Conservation (phyloP, 2,113 vertebrate species). For the Sylvia atricapilla region DNA sequence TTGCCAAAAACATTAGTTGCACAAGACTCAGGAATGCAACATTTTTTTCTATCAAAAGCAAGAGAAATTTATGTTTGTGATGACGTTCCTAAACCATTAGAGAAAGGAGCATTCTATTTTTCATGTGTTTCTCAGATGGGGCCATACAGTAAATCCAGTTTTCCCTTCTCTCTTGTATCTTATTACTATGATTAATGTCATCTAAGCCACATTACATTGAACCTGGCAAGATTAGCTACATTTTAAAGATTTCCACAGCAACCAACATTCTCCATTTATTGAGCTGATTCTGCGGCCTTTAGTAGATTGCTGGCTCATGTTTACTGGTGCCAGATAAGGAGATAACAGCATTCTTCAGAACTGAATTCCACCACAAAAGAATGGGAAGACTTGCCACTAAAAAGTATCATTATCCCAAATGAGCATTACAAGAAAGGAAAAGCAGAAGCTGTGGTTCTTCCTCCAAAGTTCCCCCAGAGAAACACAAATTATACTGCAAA, state of each 20-base stretch:
- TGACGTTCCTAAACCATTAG: constrained; percentile 14
- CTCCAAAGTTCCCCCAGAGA: neutral
- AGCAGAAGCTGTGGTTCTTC: neutral
- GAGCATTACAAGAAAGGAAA: neutral
- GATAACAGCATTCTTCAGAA: constrained; percentile 35
- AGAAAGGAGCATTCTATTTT: constrained; percentile 23
- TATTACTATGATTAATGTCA: constrained; percentile 48
- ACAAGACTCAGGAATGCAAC: constrained; percentile 54
- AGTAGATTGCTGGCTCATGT: neutral
- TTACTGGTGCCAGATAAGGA: constrained; percentile 11
- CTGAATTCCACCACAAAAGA: constrained; percentile 13
- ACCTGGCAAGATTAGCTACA: constrained; percentile 26
- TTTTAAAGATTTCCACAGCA: constrained; percentile 59
- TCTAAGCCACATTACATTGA: neutral
- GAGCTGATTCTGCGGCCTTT: neutral
- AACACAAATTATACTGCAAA: neutral
- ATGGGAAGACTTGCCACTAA: neutral
- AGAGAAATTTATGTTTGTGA: constrained; percentile 46
- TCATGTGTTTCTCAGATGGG: neutral
- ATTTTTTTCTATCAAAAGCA: constrained; percentile 34
- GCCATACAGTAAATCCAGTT: constrained; percentile 56
- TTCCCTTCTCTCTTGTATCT: constrained; percentile 37
- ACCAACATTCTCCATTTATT: constrained; percentile 21
- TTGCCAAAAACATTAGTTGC: constrained; percentile 53
- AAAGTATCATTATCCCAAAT: neutral